Percentiles rank a stretch among this genome's conserved stretches.
Evolutionary conservation across 2,888 invertebrate species (phyloP).

Genomic region (Bibio marci): DNA sequence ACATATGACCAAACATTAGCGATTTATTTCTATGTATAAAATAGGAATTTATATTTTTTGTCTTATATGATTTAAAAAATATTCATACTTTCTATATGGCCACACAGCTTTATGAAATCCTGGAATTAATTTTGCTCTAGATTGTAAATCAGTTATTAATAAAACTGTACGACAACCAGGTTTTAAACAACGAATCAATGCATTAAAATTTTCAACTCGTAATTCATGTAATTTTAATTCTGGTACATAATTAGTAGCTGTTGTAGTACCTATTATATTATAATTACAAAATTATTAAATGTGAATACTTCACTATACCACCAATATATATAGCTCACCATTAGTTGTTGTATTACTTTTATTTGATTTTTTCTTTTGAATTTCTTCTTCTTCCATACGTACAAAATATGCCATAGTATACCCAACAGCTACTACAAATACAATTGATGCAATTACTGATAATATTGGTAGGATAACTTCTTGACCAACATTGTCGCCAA

Average conservation of each 20-base stretch:
- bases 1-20: conserved; percentile 83
- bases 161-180: conserved; percentile 92
- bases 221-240: conserved; percentile 80
- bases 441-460: conserved; percentile 59
- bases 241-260: conserved; percentile 21
- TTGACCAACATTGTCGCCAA: conserved; percentile 52
- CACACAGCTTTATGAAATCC: conserved; percentile 87
- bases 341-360: conserved; percentile 15
- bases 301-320: background rate
- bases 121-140: conserved; percentile 69
- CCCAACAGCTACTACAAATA: conserved; percentile 60
- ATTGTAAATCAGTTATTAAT: conserved; percentile 75
- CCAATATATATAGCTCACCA: conserved; percentile 4
- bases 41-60: no score
- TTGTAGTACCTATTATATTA: background rate
- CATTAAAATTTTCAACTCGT: conserved; percentile 87
- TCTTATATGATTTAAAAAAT: conserved; percentile 5
- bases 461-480: conserved; percentile 65
- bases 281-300: background rate
- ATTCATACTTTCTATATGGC: conserved; percentile 80
- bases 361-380: conserved; percentile 18
- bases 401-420: conserved; percentile 76
- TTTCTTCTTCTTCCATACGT: conserved; percentile 27
- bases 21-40: conserved; percentile 96
- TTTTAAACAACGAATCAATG: conserved; percentile 76